Evolutionary conservation across 2,797 vertebrate genomes (phyloP).

Genomic region (Melanotaenia boesemani): DNA sequence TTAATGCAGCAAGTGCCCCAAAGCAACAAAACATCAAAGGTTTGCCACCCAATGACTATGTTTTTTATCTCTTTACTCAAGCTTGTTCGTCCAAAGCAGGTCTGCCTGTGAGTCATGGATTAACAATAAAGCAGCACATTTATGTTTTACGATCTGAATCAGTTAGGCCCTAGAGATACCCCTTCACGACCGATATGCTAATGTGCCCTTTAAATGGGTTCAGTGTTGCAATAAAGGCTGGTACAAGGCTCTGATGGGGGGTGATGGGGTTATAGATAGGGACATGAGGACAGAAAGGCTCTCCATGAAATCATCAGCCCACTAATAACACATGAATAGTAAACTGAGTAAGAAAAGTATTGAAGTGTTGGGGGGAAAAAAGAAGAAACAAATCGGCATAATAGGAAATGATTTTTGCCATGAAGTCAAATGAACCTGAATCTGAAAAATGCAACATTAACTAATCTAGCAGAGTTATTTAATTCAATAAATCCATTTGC

Average conservation of each 20-base stretch:
- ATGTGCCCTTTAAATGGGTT: conserved; percentile 67
- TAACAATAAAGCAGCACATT: conserved; percentile 48
- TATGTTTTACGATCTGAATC: conserved; percentile 55
- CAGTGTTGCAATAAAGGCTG: conserved; percentile 59
- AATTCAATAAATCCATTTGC: background rate
- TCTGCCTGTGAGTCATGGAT: conserved; percentile 36
- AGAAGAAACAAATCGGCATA: too few relatives aligned
- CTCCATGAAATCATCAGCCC: background rate
- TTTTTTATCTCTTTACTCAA: conserved; percentile 46
- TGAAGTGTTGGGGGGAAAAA: too few relatives aligned
- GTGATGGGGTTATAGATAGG: conserved; percentile 40
- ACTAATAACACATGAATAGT: conserved; percentile 17
- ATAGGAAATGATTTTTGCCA: too few relatives aligned
- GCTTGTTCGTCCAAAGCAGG: conserved; percentile 18
- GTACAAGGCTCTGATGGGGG: conserved; percentile 42
- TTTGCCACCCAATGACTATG: conserved; percentile 63
- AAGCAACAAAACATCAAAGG: conserved; percentile 39
- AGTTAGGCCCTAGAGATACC: conserved; percentile 25
- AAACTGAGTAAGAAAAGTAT: conserved; percentile 13
- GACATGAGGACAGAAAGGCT: conserved; percentile 1
- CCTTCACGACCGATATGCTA: conserved; percentile 59
- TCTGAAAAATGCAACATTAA: too few relatives aligned
- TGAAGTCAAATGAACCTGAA: too few relatives aligned
- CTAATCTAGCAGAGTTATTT: background rate
- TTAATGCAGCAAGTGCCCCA: conserved; percentile 56